phyloP scores from a whole-genome alignment of 2,113 vertebrate species.

The Pterocles burchelli region DNA sequence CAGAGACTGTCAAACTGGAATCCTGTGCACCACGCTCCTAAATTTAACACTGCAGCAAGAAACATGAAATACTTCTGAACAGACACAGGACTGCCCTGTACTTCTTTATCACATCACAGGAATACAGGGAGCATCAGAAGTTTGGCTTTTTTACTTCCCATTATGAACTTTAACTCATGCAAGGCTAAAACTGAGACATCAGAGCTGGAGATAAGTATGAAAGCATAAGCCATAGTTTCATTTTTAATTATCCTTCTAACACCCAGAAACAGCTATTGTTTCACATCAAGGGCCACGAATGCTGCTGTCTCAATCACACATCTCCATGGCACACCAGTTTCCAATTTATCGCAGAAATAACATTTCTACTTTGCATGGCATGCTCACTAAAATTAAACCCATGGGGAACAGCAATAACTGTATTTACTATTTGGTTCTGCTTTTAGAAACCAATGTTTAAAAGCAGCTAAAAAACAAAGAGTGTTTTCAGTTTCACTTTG shows the following conservation, averaged over 20 bases:
- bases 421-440: background rate
- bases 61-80: background rate
- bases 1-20: background rate
- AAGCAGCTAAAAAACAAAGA: background rate
- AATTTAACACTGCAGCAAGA: background rate
- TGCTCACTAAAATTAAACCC: background rate
- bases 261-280: background rate
- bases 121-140: background rate
- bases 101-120: background rate
- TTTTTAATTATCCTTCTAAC: background rate
- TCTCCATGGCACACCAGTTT: background rate
- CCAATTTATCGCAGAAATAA: background rate
- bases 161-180: background rate
- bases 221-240: background rate
- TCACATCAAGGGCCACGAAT: fast-evolving
- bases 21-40: fast-evolving
- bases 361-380: background rate
- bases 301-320: background rate
- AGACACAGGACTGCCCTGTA: background rate
- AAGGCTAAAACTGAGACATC: background rate
- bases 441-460: background rate
- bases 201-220: background rate
- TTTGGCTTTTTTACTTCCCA: background rate
- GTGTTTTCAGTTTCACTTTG: background rate
- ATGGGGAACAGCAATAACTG: background rate